Evolutionary conservation across 2,797 vertebrate genomes (phyloP).

Genomic region (Potorous gilbertii): DNA sequence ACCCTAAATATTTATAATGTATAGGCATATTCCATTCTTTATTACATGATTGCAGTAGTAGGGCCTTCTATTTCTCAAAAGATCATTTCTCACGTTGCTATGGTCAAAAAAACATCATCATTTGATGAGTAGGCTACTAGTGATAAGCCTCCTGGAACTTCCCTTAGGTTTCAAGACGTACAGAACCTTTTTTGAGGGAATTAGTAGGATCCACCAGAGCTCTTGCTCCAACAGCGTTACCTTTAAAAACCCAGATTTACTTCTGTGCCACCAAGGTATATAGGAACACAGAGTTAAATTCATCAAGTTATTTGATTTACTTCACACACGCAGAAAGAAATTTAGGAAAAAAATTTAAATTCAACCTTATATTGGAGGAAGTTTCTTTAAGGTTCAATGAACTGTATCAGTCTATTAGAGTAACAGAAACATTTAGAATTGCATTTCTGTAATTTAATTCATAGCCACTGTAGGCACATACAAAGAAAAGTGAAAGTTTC

Average conservation of each 20-base stretch:
- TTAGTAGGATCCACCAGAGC: neutral
- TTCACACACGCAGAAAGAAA: slow-evolving; percentile 45
- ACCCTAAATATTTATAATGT: neutral
- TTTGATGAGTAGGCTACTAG: neutral
- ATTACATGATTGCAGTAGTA: neutral
- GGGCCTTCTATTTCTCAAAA: neutral
- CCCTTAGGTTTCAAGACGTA: neutral
- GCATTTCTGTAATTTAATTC: neutral
- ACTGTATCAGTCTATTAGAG: slow-evolving; percentile 31
- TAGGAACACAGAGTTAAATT: neutral
- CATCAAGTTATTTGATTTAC: slow-evolving; percentile 4
- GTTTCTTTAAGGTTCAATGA: slow-evolving; percentile 58
- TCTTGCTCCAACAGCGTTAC: neutral
- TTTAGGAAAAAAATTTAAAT: slow-evolving; percentile 21
- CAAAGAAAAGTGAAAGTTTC: slow-evolving; percentile 21
- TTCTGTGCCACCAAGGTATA: neutral
- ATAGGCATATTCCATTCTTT: neutral
- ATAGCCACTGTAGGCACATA: neutral
- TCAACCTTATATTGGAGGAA: slow-evolving; percentile 30
- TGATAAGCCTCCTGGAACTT: neutral
- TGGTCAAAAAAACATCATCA: neutral
- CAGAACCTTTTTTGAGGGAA: neutral
- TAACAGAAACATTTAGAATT: slow-evolving; percentile 42
- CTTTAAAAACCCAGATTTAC: neutral
- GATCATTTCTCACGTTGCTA: neutral